Base-by-base conservation (phyloP, 2,888 invertebrate genomes). In the Phengaris alcon region DNA sequence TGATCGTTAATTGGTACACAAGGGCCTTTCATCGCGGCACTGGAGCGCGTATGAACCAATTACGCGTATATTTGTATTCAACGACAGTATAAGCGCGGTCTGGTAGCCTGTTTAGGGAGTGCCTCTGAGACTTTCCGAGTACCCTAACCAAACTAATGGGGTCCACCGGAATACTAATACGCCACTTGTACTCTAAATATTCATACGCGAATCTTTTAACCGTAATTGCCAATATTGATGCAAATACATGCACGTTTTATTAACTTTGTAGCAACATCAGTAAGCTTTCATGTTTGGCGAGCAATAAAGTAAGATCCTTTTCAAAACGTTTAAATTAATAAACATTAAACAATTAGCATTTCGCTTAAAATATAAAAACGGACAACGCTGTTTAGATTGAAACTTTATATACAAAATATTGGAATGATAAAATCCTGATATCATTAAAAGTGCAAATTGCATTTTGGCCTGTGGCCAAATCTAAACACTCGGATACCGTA, bases 101-200 rank as follows among this genome's bases (percentile, higher is more conserved):
- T 87, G 88, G 86, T 90, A 93, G 91, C 88, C 87, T 88, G 89
- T 86, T 91, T 90, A 91, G 88, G 87, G 89, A 89, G 75, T 70
- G 54, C 88, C 87, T 85, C 86, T 79, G 84, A 85, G 89, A 85
- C 87, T 88, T 44, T 48, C 86, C 87, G 86, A 75, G 75, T 78
- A 75, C 76, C 77, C 80, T 78, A 78, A 78, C 79, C 78, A 79
- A 90, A 89, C 90, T 89, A 89, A 87, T 87, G 81, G 84, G 78
- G 79, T 82, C 87, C 90, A 86, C 84, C 83, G 81, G 91, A 90
- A 92, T 91, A 90, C 87, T 88, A 85, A 91, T 88, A 70, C 79
- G 78, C 82, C 81, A 81, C 81, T 80, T 79, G 78, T 75, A 80
- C 77, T 82, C 86, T 84, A 83, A 86, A 88, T 88, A 88, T 89